Conservation (phyloP, 2,113 vertebrate species). For the Charina bottae region DNA sequence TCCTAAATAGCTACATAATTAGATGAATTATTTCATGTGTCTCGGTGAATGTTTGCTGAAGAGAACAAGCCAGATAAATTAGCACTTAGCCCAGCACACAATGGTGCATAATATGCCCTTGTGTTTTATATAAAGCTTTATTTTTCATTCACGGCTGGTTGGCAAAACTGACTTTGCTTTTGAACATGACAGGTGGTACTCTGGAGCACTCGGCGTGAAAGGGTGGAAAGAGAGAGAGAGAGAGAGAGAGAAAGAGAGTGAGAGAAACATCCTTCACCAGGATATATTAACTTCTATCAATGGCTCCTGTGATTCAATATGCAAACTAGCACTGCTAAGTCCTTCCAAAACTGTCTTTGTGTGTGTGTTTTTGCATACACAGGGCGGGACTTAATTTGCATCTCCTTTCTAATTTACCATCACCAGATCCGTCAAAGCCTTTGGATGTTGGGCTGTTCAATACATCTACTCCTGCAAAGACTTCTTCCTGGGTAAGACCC, state of each 20-base stretch:
- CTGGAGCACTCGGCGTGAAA: slow-evolving; percentile 77
- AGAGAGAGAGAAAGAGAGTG: not conserved
- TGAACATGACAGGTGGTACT: slow-evolving; percentile 88
- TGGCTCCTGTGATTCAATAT: slow-evolving; percentile 75
- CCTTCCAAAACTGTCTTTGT: not conserved
- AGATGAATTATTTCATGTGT: slow-evolving; percentile 83
- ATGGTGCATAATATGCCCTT: slow-evolving; percentile 84
- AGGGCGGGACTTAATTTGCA: not conserved
- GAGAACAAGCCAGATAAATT: slow-evolving; percentile 88
- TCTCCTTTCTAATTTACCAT: slow-evolving; percentile 55
- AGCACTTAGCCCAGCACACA: slow-evolving; percentile 85
- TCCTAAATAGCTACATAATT: slow-evolving; percentile 85
- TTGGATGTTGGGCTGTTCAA: not conserved
- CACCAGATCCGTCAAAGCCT: not conserved
- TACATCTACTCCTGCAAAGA: slow-evolving; percentile 45
- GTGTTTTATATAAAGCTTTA: slow-evolving; percentile 85
- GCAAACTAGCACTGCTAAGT: slow-evolving; percentile 52
- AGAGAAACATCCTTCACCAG: slow-evolving; percentile 76
- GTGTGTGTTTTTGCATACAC: not conserved
- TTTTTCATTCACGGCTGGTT: slow-evolving; percentile 85
- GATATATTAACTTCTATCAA: slow-evolving; percentile 70
- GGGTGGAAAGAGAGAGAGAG: not conserved
- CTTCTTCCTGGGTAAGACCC: slow-evolving; percentile 50
- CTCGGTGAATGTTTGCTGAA: slow-evolving; percentile 80
- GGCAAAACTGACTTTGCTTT: slow-evolving; percentile 86